Base-by-base conservation (phyloP, 2,797 vertebrate species). In the Fistularia commersonii region DNA sequence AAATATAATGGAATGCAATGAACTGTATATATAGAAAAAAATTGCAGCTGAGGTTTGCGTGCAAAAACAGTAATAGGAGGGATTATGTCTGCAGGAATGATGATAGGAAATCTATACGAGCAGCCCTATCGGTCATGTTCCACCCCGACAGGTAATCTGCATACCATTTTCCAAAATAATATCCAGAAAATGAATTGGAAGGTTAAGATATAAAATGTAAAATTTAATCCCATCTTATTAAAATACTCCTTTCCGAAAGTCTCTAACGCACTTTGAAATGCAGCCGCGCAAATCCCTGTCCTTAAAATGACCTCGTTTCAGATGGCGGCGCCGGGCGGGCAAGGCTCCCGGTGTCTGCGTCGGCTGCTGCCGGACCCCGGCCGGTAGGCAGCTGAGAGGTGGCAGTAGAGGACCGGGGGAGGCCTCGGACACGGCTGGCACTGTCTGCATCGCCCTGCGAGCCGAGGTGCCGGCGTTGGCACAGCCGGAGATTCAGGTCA, bases 261-360 rank as follows among this genome's bases (percentile, higher is more conserved):
- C 50, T 76, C 41, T 43, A 8, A 5, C 34, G 32, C 57, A 69
- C 60, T 64, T 63, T 66, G 54, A 76, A 65, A 66, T 3, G 32
- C 61, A 13, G 71, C 70, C 69, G 51, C 12, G 1, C 53, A 80
- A 78, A 76, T 68, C 76, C 77, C 73, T 32, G 72, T 81, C 82
- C 69, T 79, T 57, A 69, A 74, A 82, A 69, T 79, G 76, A 86
- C 84, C 82, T 82, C 45, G 45, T 80, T 87, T 70, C 41, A n/a
- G 57, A 66, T 69, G 73, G 60, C 56, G n/a, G 58, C 41, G 11
- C 45, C 4, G 54, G 46, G 61, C 60, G 61, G 49, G 0, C 37
- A 1, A 55, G 56, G 56, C 50, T 64, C 64, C 49, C 60, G 37
- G 61, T 9, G 57, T 59, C 49, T 43, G 23, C 36, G n/a, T n/a